A percentile compares a stretch with the other conserved stretches of the same genome.
Evolutionary conservation across 2,113 vertebrate species (phyloP).

Genomic region (Gymnarchus niloticus): DNA sequence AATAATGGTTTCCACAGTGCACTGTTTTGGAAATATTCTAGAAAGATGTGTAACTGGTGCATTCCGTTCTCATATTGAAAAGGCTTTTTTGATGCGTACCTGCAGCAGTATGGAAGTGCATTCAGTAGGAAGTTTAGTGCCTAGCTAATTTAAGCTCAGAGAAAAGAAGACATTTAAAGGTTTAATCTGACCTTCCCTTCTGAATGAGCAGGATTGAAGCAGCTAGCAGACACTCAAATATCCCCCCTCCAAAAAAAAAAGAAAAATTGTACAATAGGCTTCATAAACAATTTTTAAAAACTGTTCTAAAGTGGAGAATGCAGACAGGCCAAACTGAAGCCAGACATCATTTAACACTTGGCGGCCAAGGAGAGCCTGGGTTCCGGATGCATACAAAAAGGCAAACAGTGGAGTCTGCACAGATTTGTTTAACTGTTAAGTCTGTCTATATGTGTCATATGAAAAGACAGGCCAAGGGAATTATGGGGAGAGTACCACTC

Average conservation of each 20-base stretch:
- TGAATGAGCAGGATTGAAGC: not conserved
- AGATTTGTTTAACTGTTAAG: not conserved
- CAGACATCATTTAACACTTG: not conserved
- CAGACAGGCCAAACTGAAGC: not conserved
- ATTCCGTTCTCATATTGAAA: too few relatives aligned
- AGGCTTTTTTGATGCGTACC: too few relatives aligned
- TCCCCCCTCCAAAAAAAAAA: too few relatives aligned
- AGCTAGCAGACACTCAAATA: not conserved
- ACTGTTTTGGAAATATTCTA: too few relatives aligned
- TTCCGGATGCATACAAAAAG: not conserved
- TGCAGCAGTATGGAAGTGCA: not conserved
- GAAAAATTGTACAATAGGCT: too few relatives aligned
- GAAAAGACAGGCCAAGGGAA: not conserved
- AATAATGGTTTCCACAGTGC: too few relatives aligned
- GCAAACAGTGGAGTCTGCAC: not conserved
- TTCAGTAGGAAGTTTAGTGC: not conserved
- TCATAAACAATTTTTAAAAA: not conserved
- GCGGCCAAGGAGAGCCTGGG: not conserved
- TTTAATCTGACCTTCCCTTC: not conserved
- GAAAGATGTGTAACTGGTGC: not conserved
- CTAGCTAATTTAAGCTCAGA: not conserved
- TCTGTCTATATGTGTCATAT: not conserved
- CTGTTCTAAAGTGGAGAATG: not conserved
- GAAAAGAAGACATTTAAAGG: not conserved
- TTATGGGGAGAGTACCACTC: not conserved